Base-by-base conservation (phyloP, 1,140 invertebrate genomes). In the Eriocheir sinensis region DNA sequence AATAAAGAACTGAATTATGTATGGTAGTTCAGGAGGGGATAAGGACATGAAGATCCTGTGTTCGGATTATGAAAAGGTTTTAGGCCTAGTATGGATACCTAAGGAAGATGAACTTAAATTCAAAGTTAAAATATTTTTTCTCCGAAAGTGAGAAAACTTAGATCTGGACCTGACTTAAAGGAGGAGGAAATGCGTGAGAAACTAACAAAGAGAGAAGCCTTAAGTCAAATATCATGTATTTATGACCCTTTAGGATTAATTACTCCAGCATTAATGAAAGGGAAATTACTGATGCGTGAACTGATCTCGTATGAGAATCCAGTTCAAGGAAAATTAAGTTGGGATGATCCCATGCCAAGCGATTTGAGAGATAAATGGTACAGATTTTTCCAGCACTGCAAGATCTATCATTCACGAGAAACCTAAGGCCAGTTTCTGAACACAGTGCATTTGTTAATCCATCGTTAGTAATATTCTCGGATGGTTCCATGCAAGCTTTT, bases 191-290 rank as follows among this genome's bases (percentile, higher is more conserved):
- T 48, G 15, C 44, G 4, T 6, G 44, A 34, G 4, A 41, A 89
- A 0, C 27, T 91, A 38, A 91, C 89, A 0, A 72, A 79, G 12
- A 91, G 89, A 38, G 40, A 41, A 41, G 34, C 53, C 6, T 93
- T 88, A 34, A 91, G 89, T 72, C 89, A 91, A 91, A 34, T 79
- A 34, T 30, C 89, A 38, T 15, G 30, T 12, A 0, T 89, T 2
- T 93, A 88, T 85, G 92, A 93, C n/a, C 91, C 91, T 15, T 89
- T 92, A 38, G 91, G 91, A 40, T 89, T 85, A 30, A 79, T 79
- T 38, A 79, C 60, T 3, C 91, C 60, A 34, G 36, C 40, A 27
- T 92, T 38, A 38, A 72, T 41, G 91, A 89, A 88, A 38, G 38
- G 32, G 27, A 79, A 72, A 79, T 40, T 79, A 12, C 44, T 92